phyloP scores from a whole-genome alignment of 1,140 invertebrate species.

The Chironomus tepperi region DNA sequence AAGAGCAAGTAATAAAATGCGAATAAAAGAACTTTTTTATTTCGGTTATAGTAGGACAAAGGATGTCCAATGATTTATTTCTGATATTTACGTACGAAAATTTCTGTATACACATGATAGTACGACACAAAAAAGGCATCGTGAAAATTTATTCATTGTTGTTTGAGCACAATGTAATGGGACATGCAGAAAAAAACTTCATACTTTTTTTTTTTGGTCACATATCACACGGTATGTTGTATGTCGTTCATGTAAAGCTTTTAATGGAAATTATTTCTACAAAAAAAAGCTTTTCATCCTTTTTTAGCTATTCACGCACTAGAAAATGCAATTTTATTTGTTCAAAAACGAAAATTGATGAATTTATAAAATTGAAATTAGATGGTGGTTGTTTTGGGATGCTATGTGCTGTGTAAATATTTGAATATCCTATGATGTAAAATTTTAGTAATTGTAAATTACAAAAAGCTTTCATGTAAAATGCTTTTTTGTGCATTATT shows the following conservation, averaged over 20 bases:
- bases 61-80: neutral
- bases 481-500: no score
- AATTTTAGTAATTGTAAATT: no score
- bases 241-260: no score
- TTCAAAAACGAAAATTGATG: neutral
- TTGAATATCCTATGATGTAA: neutral
- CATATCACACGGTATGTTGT: no score
- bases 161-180: neutral
- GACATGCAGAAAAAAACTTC: no score
- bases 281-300: no score
- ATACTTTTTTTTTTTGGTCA: no score
- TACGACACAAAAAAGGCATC: neutral
- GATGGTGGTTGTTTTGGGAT: neutral
- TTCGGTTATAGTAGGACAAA: neutral
- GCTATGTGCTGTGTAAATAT: neutral
- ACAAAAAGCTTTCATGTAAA: no score
- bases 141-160: slow-evolving; percentile 10
- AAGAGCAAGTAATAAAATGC: slow-evolving; percentile 6
- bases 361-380: neutral
- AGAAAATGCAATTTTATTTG: no score
- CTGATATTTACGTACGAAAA: neutral
- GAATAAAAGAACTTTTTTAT: neutral
- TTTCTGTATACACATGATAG: neutral
- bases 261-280: no score
- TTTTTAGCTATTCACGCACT: no score